These are phyloP conservation scores for Odocoileus virginianus DNA, from an alignment of 2,113 vertebrate species.

Conservation along the genomic window DNA sequence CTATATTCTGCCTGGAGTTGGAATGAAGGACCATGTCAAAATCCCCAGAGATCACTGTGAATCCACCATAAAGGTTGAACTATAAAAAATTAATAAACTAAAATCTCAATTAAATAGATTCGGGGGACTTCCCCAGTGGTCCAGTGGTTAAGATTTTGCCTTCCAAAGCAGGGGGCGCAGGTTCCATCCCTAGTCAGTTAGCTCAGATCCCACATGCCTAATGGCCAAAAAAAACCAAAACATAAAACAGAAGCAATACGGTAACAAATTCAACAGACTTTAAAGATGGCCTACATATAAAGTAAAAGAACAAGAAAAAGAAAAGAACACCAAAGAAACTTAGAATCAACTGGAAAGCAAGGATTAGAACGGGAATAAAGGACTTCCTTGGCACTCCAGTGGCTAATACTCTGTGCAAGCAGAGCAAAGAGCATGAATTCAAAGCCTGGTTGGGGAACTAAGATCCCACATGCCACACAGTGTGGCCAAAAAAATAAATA, in stretches of 20 bases:
- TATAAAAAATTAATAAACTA: background rate
- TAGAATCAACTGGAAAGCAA: background rate
- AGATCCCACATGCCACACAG: background rate
- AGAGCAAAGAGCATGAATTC: background rate
- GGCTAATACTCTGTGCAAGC: background rate
- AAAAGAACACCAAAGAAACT: background rate
- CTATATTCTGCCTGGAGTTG: background rate
- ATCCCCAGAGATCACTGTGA: background rate
- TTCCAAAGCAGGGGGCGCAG: background rate
- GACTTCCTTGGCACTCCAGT: background rate
- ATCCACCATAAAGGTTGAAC: background rate
- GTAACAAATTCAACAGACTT: background rate
- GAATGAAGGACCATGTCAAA: background rate
- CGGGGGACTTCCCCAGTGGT: accelerated
- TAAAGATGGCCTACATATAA: background rate
- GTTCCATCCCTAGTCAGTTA: background rate
- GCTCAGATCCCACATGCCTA: background rate
- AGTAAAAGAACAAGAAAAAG: background rate
- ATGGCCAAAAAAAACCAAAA: background rate
- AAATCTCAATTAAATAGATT: background rate
- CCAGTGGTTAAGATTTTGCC: background rate
- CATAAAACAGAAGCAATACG: background rate
- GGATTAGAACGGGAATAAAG: background rate
- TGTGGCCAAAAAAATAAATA: background rate
- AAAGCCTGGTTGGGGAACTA: background rate